These are phyloP conservation scores for Pardalotus punctatus DNA, from an alignment of 2,113 vertebrate species.

Conservation along the genomic window DNA sequence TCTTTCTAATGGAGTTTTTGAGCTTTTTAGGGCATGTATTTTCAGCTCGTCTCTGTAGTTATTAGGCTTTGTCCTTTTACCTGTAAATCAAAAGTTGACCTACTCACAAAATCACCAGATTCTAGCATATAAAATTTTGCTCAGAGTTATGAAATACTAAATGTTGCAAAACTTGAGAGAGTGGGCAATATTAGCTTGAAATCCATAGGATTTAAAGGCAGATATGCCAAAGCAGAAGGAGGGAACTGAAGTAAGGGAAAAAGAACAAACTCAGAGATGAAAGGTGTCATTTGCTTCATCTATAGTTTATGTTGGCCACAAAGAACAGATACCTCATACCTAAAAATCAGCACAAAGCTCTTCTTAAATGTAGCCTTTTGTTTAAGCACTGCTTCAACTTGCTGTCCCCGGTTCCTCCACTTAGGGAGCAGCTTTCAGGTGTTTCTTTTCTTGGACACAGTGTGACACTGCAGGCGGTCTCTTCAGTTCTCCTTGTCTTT, in stretches of 20 bases:
- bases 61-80: not conserved
- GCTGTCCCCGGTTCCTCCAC: not conserved
- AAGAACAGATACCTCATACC: not conserved
- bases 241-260: not conserved
- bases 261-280: not conserved
- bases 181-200: not conserved
- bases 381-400: not conserved
- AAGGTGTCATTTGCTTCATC: not conserved
- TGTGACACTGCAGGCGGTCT: not conserved
- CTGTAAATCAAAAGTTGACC: not conserved
- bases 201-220: not conserved
- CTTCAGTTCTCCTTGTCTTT: not conserved
- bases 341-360: not conserved
- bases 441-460: rapidly evolving
- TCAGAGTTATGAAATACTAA: not conserved
- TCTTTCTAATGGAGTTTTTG: not conserved
- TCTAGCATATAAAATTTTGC: not conserved
- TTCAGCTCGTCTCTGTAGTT: not conserved
- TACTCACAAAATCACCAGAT: not conserved
- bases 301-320: not conserved
- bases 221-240: not conserved
- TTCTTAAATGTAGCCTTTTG: not conserved
- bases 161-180: not conserved
- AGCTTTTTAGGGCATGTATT: not conserved
- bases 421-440: not conserved